These are phyloP conservation scores for Drosophila baimaii DNA, from an alignment of 1,140 invertebrate genomes.

Conservation along the genomic window DNA sequence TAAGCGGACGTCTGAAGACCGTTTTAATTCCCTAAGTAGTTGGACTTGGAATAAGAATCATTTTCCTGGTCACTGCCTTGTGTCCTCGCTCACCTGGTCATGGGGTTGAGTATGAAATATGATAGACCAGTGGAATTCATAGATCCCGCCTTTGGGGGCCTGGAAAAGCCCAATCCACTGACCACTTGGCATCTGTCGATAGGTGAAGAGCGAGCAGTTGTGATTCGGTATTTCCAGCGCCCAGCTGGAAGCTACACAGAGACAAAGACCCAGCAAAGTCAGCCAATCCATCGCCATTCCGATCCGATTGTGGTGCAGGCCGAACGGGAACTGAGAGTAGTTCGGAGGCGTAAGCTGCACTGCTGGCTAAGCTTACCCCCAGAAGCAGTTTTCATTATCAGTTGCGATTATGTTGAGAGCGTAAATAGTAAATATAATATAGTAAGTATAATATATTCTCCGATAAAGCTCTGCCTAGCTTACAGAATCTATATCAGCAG, in stretches of 20 bases:
- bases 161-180: background rate
- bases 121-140: background rate
- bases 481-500: background rate
- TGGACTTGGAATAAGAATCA: background rate
- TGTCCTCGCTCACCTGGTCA: background rate
- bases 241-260: background rate
- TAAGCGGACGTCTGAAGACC: no score
- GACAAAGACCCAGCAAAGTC: background rate
- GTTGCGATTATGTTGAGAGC: background rate
- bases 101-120: background rate
- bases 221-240: background rate
- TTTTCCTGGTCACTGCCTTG: no score
- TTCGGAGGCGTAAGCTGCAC: no score
- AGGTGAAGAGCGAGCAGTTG: background rate
- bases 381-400: background rate
- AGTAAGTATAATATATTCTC: no score
- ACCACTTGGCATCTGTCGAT: background rate
- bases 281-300: background rate
- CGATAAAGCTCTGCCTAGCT: background rate
- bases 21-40: no score
- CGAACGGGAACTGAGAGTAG: background rate
- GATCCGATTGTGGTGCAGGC: background rate
- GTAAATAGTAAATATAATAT: background rate
- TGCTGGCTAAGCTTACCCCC: constrained; percentile 1
- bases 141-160: background rate